Base-by-base conservation (phyloP, 2,113 vertebrate genomes). In the Dipodomys stephensi region DNA sequence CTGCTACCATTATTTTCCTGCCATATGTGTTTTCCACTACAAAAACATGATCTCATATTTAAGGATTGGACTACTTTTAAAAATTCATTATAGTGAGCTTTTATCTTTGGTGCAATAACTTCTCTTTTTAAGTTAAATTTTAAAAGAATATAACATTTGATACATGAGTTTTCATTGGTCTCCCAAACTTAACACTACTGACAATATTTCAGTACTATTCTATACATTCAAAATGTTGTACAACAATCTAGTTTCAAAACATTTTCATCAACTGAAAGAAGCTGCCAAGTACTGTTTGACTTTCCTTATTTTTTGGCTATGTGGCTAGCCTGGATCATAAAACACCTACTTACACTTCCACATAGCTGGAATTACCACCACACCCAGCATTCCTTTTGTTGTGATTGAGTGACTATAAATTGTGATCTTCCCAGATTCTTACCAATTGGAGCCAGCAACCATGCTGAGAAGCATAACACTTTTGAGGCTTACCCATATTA, bases 1-100 rank as follows among this genome's bases (percentile, higher is more conserved):
- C 46, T 91, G 39, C 76, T 87, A 65, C 67, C 46, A 82, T 93
- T 92, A 72, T 91, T 94, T 90, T 94, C 80, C 82, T 95, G 60
- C 39, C 65, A 62, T 22, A 84, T 74, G 35, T 46, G 49, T 95
- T 95, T 92, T 30, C 32, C 30, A 81, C 30, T 25, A 94, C 85
- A 71, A 69, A 94, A 71, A 94, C 81, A 49, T 30, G 15, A 15
- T 4, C 30, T 60, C 16, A 7, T 80, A 23, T 88, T 82, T 90
- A 82, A 90, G 57, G 7, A n/a, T 80, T 74, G 80, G 65, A 7
- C 28, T 87, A 67, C 74, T 53, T 90, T 69, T 62, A 12, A 83
- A 69, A 90, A 87, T 20, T 83, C 46, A 44, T 83, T 84, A 28
- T 80, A 88, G 20, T 84, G 35, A 72, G 13, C n/a, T 71, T 87